Conservation (phyloP, 2,797 vertebrate genomes). For the Perodicticus potto region DNA sequence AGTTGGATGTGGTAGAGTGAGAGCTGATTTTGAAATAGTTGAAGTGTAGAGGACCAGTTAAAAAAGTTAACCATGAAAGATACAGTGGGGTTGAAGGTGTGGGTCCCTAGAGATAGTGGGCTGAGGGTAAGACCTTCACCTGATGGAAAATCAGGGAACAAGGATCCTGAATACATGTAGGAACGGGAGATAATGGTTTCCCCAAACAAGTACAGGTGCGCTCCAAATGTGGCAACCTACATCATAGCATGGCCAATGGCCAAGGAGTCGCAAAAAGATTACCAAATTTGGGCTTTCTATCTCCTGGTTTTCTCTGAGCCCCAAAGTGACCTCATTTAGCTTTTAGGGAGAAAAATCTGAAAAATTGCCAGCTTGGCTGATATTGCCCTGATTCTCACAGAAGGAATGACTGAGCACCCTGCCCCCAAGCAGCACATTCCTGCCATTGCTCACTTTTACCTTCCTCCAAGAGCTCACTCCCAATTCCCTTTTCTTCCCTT, state of each 20-base stretch:
- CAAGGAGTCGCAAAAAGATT: background rate
- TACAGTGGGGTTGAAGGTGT: background rate
- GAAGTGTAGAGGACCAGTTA: background rate
- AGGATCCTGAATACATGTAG: background rate
- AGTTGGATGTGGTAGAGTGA: background rate
- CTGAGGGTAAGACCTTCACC: background rate
- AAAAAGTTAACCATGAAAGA: background rate
- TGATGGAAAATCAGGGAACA: background rate
- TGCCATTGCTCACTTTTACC: background rate
- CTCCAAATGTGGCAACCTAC: background rate
- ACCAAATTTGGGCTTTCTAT: background rate
- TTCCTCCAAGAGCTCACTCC: background rate
- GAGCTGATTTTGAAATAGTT: background rate
- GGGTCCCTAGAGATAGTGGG: background rate
- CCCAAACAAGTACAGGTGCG: accelerated
- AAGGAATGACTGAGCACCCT: background rate
- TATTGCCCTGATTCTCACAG: background rate
- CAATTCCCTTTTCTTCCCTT: background rate
- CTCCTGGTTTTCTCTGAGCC: background rate
- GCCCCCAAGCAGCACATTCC: background rate
- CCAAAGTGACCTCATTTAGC: background rate
- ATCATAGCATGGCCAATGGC: background rate
- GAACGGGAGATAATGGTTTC: background rate
- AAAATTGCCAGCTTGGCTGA: background rate
- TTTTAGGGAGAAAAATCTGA: background rate